Evolutionary conservation across 2,797 vertebrate genomes (phyloP).

Genomic region (Schizothorax lantsangensis): DNA sequence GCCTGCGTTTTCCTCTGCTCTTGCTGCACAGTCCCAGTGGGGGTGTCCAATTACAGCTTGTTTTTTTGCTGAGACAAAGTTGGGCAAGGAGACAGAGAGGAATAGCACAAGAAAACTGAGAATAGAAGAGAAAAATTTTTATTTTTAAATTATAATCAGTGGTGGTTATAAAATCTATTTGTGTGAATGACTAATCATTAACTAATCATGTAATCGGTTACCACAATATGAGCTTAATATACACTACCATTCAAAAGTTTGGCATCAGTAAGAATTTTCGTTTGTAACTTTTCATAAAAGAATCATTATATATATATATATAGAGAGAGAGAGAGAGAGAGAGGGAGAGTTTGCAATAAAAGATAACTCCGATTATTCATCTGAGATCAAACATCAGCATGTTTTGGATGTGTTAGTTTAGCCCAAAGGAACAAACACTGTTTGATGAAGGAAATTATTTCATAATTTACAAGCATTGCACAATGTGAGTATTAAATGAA

Average conservation of each 20-base stretch:
- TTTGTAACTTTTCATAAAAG: neutral
- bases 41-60: constrained; percentile 73
- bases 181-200: neutral
- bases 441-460: neutral
- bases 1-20: constrained; percentile 61
- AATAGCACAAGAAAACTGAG: constrained; percentile 22
- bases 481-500: constrained; percentile 7
- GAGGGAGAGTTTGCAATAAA: no score
- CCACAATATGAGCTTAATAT: neutral
- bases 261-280: neutral
- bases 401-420: constrained; percentile 24
- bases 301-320: no score
- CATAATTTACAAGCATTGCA: neutral
- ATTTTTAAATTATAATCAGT: neutral
- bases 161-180: neutral
- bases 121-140: neutral
- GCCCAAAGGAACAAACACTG: neutral
- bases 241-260: neutral
- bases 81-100: constrained; percentile 32
- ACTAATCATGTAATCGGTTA: neutral
- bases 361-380: neutral
- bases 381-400: neutral
- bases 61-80: constrained; percentile 47
- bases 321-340: no score
- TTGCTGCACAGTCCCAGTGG: constrained; percentile 67